Evolutionary conservation across 2,797 vertebrate genomes (phyloP).

Genomic region (Lerista edwardsae): DNA sequence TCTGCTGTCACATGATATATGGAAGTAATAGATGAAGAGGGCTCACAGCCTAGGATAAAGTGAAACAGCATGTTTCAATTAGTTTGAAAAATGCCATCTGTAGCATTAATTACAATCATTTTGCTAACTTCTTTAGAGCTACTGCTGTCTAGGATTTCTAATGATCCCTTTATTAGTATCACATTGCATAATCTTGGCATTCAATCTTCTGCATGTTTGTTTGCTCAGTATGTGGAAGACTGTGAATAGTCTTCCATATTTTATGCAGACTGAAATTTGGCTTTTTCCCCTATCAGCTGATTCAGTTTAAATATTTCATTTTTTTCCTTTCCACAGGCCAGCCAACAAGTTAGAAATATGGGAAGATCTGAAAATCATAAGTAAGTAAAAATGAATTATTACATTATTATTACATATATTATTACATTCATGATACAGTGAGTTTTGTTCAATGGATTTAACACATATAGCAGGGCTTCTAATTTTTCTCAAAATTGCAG

Average conservation of each 20-base stretch:
- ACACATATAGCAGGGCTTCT: neutral
- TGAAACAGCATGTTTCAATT: neutral
- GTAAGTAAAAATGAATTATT: conserved; percentile 80
- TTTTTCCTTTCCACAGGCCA: conserved; percentile 80
- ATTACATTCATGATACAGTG: neutral
- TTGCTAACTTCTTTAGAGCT: conserved; percentile 4
- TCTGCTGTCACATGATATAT: neutral
- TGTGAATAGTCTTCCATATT: neutral
- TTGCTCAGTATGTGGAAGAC: neutral
- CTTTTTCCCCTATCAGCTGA: conserved; percentile 1
- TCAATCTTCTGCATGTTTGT: neutral
- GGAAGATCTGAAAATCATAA: conserved; percentile 98
- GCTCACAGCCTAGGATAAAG: conserved; percentile 1
- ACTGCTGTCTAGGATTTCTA: neutral
- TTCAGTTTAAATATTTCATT: conserved; percentile 20
- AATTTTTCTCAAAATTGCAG: neutral
- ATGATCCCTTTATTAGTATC: neutral
- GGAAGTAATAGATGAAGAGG: neutral
- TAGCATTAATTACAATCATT: neutral
- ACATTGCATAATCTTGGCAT: neutral
- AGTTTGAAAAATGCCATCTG: conserved; percentile 7
- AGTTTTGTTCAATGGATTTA: neutral
- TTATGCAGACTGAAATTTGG: neutral
- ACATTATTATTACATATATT: too few relatives aligned
- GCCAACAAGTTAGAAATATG: conserved; percentile 96